Conservation (phyloP, 2,888 invertebrate genomes). For the Adelphocoris suturalis region DNA sequence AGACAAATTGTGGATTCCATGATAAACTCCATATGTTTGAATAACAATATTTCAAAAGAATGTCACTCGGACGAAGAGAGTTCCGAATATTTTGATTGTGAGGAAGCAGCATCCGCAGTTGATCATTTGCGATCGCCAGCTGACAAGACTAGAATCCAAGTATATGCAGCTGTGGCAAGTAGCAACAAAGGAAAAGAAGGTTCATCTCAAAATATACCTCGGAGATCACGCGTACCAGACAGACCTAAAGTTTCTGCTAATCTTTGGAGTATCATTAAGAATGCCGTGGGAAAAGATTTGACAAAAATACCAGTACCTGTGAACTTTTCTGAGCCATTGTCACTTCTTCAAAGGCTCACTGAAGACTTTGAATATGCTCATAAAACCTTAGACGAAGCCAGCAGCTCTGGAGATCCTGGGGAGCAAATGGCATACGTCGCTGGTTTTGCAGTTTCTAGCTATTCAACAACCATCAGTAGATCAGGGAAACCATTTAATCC, state of each 20-base stretch:
- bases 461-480: constrained; percentile 89
- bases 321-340: constrained; percentile 97
- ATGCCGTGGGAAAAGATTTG: constrained; percentile 97
- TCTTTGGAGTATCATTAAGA: constrained; percentile 99
- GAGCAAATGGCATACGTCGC: constrained; percentile 98
- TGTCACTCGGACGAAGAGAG: constrained; percentile 81
- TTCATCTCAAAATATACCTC: not conserved
- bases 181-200: not conserved
- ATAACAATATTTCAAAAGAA: not conserved
- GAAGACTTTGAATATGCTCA: constrained; percentile 98
- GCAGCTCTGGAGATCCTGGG: constrained; percentile 83
- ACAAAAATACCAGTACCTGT: constrained; percentile 91
- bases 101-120: constrained; percentile 75
- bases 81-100: constrained; percentile 83
- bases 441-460: constrained; percentile 95
- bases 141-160: not conserved
- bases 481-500: constrained; percentile 99
- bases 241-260: constrained; percentile 96
- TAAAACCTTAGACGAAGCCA: constrained; percentile 85
- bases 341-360: constrained; percentile 97
- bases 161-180: not conserved
- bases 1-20: not conserved
- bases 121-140: not conserved
- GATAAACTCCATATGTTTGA: not conserved
- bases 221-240: constrained; percentile 89